Evolutionary conservation across 2,888 invertebrate species (phyloP).

Genomic region (Hipparchia semele): DNA sequence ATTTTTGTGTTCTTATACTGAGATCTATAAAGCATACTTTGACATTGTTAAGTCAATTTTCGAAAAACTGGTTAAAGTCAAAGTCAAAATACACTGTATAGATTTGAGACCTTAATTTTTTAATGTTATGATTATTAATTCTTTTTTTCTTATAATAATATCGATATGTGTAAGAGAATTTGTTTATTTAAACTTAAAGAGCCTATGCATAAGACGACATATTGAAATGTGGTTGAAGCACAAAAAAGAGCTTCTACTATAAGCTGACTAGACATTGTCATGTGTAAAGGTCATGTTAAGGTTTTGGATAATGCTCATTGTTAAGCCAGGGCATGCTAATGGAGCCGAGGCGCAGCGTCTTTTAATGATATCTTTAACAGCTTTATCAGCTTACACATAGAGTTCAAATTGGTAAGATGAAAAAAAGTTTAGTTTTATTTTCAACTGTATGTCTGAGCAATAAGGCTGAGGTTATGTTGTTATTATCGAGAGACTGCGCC

Average conservation of each 20-base stretch:
- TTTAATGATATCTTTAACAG: no score
- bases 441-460: no score
- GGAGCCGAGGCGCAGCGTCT: no score
- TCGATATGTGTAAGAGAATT: background rate
- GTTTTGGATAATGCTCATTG: conserved; percentile 28
- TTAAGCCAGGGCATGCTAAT: background rate
- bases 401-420: no score
- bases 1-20: conserved; percentile 1
- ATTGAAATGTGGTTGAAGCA: background rate
- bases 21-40: background rate
- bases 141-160: background rate
- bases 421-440: no score
- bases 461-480: no score
- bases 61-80: no score
- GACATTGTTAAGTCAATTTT: background rate
- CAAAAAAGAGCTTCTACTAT: no score
- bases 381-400: no score
- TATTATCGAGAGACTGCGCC: no score
- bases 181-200: background rate
- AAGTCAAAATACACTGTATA: background rate
- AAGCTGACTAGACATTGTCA: background rate
- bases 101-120: background rate
- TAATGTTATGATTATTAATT: background rate
- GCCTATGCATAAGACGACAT: background rate
- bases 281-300: conserved; percentile 15